Base-by-base conservation (phyloP, 2,888 invertebrate genomes). In the Ichneumoninae sp. region DNA sequence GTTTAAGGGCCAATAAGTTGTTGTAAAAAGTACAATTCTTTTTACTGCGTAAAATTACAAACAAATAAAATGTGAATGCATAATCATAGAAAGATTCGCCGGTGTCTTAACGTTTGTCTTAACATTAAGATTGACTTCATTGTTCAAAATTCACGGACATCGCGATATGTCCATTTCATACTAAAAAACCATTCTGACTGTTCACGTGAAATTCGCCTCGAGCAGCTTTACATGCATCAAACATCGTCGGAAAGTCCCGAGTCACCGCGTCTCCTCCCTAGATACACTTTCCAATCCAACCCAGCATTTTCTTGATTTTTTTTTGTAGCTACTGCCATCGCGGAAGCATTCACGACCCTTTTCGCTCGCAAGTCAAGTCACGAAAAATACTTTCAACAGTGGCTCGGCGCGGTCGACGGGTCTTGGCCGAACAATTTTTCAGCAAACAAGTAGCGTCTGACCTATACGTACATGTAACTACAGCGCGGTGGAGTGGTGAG, bases 401-500 rank as follows among this genome's bases (percentile, higher is more conserved):
- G 22, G 69, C 70, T 75, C 52, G 54, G 54, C 26, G 57, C 57
- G 10, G 22, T 22, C 26, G 57, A 22, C 13, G 19, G 22, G 50
- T 16, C 40, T 75, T 57, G 75, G 83, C 40, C 44, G 8, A 71
- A 71, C 66, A 50, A 83, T 79, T 80, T 81, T 71, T 81, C 80
- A 50, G 63, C 75, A 80, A 83, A 70, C 74, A 74, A 63, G 69
- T 68, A 40, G 40, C 69, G 44, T 60, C 73, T 50, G 26, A 63
- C 73, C 22, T 47, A 47, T 22, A 65, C 36, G 19, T 57, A 40
- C 57, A 60, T 50, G 10, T 44, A 4, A n/a, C 54, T 3, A 26
- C 26, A 13, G 57, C 22, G 57, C 63, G 10, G 19, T 1, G 33
- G 1, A 30, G 69, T 69, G 40, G 63, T 19, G 63, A 74, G 13